Evolutionary conservation across 2,113 vertebrate species (phyloP), one percentile per base, ranked within the genome.

Genomic region (Rallus limicola): DNA sequence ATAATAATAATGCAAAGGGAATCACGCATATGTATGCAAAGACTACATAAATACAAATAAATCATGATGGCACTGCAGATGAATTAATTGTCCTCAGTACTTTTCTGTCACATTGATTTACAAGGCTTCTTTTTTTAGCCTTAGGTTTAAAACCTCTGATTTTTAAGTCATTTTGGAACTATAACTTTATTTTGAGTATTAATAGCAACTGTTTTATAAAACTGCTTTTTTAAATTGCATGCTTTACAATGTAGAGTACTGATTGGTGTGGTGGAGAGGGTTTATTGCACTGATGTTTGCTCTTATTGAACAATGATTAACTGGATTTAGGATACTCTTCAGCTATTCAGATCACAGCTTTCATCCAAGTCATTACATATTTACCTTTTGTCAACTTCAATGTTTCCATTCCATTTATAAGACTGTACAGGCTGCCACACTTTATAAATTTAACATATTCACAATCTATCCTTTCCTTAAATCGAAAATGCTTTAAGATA

Each of bases 331-430:
- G 56, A 62, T 55, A 69, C 36, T 95, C 40, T 71, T 95, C 74
- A 71, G 25, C 33, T 74, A 82, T 94, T 95, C 87, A 85, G 56
- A 94, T 75, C 89, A 92, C 63, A 96, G 38, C 14, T 93, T 93
- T 93, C 76, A 82, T 84, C 42, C 42, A 86, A 71, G 74, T 76
- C 59, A 78, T 95, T 91, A n/a, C 16, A 17, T 93, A 82, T 85
- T 92, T 96, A 92, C 52, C 16, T 92, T 94, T 94, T 94, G 79
- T 92, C 84, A 92, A 82, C 80, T 77, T 88, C 59, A 90, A 38
- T 75, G 42, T 74, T 95, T 88, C 67, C 48, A 75, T 92, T 95
- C 71, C 65, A 86, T 93, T 92, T 90, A 91, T 38, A 33, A 92
- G 92, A 92, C 23, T 20, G 9, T 87, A 88, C 31, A 68, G 42